Evolutionary conservation across 2,888 invertebrate species (phyloP).

Genomic region (Odontocolon sp.): DNA sequence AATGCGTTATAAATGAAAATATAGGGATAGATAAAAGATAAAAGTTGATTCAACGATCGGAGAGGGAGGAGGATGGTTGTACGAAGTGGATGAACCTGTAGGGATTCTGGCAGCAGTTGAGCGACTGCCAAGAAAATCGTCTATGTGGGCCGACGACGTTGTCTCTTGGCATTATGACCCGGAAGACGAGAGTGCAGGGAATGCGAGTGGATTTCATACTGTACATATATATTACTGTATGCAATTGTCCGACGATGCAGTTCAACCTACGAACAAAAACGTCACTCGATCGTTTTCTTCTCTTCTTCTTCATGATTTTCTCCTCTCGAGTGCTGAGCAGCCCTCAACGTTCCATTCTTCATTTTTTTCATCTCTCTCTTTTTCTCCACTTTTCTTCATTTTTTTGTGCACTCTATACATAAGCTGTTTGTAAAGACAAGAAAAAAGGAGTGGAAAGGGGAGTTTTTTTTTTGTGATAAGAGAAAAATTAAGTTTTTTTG

Average conservation of each 20-base stretch:
- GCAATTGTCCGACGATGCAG: conserved; percentile 33
- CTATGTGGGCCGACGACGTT: conserved; percentile 72
- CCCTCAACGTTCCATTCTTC: background rate
- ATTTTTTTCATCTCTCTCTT: no score
- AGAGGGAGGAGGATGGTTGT: conserved; percentile 53
- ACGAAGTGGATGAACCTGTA: conserved; percentile 72
- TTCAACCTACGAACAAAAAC: conserved; percentile 51
- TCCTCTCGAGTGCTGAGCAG: background rate
- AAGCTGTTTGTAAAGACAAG: no score
- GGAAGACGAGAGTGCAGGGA: conserved; percentile 69
- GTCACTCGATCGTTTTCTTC: conserved; percentile 59
- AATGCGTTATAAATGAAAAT: background rate
- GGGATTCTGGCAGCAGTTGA: conserved; percentile 76
- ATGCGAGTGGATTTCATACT: conserved; percentile 3
- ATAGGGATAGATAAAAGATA: background rate
- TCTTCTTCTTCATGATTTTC: conserved; percentile 25
- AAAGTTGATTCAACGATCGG: conserved; percentile 9
- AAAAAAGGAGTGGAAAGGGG: no score
- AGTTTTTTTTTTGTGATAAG: no score
- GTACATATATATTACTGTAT: background rate
- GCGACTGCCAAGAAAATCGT: conserved; percentile 71
- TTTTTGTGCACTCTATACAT: no score
- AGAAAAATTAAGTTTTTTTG: no score
- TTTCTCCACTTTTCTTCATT: no score
- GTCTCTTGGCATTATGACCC: conserved; percentile 77